phyloP scores from a whole-genome alignment of 2,797 vertebrate genomes.

The Spinus olivaceus region DNA sequence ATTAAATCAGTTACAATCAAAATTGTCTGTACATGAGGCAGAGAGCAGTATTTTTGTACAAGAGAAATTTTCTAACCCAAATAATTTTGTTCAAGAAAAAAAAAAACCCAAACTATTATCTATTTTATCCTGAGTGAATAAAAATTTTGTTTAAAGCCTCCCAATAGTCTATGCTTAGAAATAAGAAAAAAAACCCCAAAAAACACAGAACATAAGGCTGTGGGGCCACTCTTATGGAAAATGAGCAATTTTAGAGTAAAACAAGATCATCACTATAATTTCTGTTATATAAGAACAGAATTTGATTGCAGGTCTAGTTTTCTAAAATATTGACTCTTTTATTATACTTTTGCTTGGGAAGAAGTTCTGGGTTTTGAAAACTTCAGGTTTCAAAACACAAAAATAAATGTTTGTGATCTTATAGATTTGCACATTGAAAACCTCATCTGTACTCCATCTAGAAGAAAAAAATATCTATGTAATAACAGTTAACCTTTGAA shows the following conservation, averaged over 20 bases:
- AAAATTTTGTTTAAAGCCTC: not conserved
- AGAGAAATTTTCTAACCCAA: not conserved
- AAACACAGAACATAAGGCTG: not conserved
- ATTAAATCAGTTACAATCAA: not conserved
- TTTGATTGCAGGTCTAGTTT: not conserved
- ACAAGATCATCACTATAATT: not conserved
- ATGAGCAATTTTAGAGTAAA: not conserved
- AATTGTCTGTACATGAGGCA: not conserved
- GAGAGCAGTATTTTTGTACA: not conserved
- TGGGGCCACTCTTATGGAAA: not conserved
- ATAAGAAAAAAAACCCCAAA: not conserved
- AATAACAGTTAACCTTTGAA: not conserved
- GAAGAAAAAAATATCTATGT: not conserved
- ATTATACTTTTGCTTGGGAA: not conserved
- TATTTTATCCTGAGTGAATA: not conserved
- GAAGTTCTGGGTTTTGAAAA: not conserved
- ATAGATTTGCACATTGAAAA: not conserved
- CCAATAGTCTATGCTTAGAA: not conserved
- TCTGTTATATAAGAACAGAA: not conserved
- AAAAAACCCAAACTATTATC: not conserved
- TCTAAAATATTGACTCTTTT: not conserved
- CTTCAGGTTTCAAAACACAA: not conserved
- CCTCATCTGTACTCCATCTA: not conserved
- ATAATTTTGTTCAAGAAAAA: not conserved
- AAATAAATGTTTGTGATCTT: not conserved